These are phyloP conservation scores for Numenius phaeopus DNA, from an alignment of 2,797 vertebrate species.

Conservation along the genomic window DNA sequence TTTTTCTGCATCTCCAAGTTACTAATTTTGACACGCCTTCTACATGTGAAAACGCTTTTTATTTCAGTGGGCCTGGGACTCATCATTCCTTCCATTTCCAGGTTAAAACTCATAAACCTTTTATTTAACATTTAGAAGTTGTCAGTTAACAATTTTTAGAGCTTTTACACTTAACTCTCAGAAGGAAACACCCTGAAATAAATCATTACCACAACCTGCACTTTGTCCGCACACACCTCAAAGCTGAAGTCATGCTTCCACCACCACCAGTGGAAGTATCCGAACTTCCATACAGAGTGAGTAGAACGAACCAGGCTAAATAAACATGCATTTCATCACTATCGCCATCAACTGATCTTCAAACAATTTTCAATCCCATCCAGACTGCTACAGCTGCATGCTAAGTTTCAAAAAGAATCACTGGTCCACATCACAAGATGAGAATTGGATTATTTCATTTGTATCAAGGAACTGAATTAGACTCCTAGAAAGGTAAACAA, in stretches of 20 bases:
- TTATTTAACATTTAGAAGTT: background rate
- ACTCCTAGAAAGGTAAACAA: constrained; percentile 23
- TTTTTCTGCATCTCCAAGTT: background rate
- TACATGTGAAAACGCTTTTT: background rate
- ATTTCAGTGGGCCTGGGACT: background rate
- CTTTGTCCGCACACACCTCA: background rate
- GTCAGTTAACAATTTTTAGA: background rate
- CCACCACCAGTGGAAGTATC: background rate
- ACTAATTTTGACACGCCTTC: background rate
- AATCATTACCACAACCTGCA: background rate
- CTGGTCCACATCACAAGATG: background rate
- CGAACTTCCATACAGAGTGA: background rate
- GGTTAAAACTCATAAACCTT: background rate
- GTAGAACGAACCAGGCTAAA: background rate
- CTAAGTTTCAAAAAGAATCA: background rate
- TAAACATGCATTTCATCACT: background rate
- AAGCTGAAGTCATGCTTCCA: background rate
- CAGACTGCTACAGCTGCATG: background rate
- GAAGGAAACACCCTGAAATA: background rate
- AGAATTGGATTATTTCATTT: background rate
- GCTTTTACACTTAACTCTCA: background rate
- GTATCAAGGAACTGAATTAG: background rate
- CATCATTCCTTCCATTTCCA: background rate
- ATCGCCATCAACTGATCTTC: background rate
- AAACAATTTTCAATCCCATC: background rate